Percentiles rank a stretch among this genome's conserved stretches.
phyloP scores from a whole-genome alignment of 2,888 invertebrate genomes.

The Chorisops tibialis region DNA sequence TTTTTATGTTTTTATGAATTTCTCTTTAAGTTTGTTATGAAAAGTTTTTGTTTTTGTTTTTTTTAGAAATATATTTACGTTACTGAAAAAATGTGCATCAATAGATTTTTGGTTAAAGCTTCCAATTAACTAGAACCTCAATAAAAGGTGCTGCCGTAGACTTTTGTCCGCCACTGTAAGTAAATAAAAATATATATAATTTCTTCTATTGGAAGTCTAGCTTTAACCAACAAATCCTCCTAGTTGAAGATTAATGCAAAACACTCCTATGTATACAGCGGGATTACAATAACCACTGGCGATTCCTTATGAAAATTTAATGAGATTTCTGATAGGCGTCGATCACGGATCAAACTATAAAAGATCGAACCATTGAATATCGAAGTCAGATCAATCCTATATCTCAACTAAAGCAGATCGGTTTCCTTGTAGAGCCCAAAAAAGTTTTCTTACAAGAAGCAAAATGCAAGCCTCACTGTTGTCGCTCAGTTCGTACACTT shows the following conservation, averaged over 20 bases:
- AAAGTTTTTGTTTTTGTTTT: too few relatives aligned
- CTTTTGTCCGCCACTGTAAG: too few relatives aligned
- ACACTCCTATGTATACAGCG: slow-evolving; percentile 1
- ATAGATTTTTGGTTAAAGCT: too few relatives aligned
- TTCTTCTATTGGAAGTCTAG: too few relatives aligned
- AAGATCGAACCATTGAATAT: slow-evolving; percentile 21
- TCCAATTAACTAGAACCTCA: too few relatives aligned
- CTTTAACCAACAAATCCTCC: slow-evolving; percentile 21
- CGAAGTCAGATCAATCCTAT: slow-evolving; percentile 28
- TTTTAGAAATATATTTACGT: too few relatives aligned
- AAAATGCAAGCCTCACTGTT: slow-evolving; percentile 32
- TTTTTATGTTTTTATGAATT: too few relatives aligned
- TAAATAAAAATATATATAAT: too few relatives aligned
- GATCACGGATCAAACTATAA: slow-evolving; percentile 21
- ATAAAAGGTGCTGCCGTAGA: too few relatives aligned
- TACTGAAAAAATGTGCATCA: too few relatives aligned
- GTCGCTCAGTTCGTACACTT: slow-evolving; percentile 35
- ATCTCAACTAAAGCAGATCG: slow-evolving; percentile 14
- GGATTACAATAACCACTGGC: slow-evolving; percentile 53
- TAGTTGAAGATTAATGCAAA: slow-evolving; percentile 13
- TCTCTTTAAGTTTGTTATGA: too few relatives aligned
- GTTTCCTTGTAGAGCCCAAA: slow-evolving; percentile 14
- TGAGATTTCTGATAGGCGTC: slow-evolving; percentile 11
- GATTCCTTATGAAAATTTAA: slow-evolving; percentile 30
- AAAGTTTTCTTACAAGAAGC: not conserved